These are phyloP conservation scores for Micromussa lordhowensis DNA, from an alignment of 92 coral and sea anemone species.

Conservation along the genomic window DNA sequence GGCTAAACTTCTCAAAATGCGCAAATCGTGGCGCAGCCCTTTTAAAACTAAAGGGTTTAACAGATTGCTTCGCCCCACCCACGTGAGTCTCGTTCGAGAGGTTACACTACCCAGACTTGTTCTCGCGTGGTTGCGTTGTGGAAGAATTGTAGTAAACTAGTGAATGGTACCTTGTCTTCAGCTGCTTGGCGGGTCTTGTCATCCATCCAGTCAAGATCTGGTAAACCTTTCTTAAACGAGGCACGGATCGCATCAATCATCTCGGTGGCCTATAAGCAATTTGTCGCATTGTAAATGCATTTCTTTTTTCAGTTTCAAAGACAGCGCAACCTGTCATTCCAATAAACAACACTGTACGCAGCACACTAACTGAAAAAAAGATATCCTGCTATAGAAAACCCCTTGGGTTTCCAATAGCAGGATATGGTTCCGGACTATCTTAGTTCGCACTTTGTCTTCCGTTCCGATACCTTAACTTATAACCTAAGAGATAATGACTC, in stretches of 20 bases:
- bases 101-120: background rate
- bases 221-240: conserved; percentile 79
- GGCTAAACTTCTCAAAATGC: no score
- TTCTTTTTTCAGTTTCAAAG: no score
- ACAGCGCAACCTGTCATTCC: no score
- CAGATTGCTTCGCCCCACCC: background rate
- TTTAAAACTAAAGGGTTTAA: background rate
- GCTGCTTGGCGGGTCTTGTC: conserved; percentile 82
- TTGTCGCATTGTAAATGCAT: background rate
- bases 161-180: conserved; percentile 67
- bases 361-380: no score
- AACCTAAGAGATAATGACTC: no score
- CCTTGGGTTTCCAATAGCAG: no score
- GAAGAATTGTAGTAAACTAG: background rate
- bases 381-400: no score
- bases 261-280: conserved; percentile 68
- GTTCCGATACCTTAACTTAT: no score
- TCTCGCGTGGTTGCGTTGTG: background rate
- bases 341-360: no score
- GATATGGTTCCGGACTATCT: no score
- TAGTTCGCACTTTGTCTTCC: no score
- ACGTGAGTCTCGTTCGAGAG: background rate
- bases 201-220: conserved; percentile 88
- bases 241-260: conserved; percentile 82
- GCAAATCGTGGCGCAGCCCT: no score